Percentiles rank a stretch among this genome's conserved stretches.
Evolutionary conservation across 2,797 vertebrate species (phyloP).

Genomic region (Hephaestus fuliginosus): DNA sequence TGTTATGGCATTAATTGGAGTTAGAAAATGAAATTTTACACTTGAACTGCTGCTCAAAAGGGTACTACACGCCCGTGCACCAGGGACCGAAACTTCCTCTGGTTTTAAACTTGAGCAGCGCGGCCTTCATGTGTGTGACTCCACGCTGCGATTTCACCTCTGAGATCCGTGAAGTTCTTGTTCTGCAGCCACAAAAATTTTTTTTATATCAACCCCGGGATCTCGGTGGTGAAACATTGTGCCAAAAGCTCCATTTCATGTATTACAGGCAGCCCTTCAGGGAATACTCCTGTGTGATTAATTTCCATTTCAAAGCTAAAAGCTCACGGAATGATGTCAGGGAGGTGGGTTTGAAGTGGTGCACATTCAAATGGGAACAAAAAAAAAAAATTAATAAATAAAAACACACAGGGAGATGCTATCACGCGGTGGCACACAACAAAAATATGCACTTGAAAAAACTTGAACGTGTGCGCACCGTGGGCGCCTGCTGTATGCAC

Average conservation of each 20-base stretch:
- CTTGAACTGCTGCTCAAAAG: constrained; percentile 47
- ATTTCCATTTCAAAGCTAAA: constrained; percentile 83
- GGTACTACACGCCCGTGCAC: constrained; percentile 2
- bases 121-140: neutral
- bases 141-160: constrained; percentile 43
- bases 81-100: constrained; percentile 25
- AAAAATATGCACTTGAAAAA: constrained; percentile 51
- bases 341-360: constrained; percentile 68
- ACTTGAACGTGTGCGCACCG: neutral
- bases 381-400: constrained; percentile 60
- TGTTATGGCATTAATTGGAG: constrained; percentile 44
- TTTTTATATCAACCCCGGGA: constrained; percentile 50
- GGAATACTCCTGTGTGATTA: constrained; percentile 74
- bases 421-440: constrained; percentile 37
- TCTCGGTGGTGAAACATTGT: constrained; percentile 60
- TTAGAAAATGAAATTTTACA: constrained; percentile 50
- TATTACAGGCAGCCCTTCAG: constrained; percentile 69
- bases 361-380: constrained; percentile 58
- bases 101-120: constrained; percentile 23
- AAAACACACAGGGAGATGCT: constrained; percentile 38
- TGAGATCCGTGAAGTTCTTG: constrained; percentile 36
- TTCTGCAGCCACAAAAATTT: constrained; percentile 47
- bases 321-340: constrained; percentile 70
- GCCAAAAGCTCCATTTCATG: constrained; percentile 78
- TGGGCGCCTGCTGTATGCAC: constrained; percentile 7